phyloP scores from a whole-genome alignment of 2,113 vertebrate genomes.

The Isurus oxyrinchus region DNA sequence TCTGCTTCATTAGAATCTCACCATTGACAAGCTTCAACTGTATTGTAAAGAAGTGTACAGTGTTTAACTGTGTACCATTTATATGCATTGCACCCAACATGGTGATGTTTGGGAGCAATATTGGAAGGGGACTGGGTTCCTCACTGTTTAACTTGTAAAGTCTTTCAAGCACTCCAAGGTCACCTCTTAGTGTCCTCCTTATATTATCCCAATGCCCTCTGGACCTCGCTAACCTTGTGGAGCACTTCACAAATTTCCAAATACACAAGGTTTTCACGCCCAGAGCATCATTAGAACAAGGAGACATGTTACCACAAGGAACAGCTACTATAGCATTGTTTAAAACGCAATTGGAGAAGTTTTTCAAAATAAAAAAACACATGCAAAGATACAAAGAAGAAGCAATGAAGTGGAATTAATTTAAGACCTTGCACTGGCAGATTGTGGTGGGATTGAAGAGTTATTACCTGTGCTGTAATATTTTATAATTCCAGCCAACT shows the following conservation, averaged over 20 bases:
- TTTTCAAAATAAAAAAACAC: background rate
- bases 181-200: background rate
- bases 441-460: background rate
- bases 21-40: too few relatives aligned
- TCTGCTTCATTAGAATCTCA: background rate
- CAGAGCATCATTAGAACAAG: background rate
- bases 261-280: background rate
- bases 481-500: background rate
- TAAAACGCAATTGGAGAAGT: background rate
- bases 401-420: background rate
- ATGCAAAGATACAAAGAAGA: background rate
- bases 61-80: background rate
- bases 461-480: background rate
- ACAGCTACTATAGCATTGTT: background rate
- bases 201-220: background rate
- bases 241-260: background rate
- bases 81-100: background rate
- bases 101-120: background rate
- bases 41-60: too few relatives aligned
- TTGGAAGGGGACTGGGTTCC: background rate
- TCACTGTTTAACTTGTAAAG: background rate
- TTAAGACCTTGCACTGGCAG: too few relatives aligned
- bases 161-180: background rate
- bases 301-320: background rate
- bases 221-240: background rate